phyloP scores from a whole-genome alignment of 2,113 vertebrate species.

The Oceanodroma tethys region DNA sequence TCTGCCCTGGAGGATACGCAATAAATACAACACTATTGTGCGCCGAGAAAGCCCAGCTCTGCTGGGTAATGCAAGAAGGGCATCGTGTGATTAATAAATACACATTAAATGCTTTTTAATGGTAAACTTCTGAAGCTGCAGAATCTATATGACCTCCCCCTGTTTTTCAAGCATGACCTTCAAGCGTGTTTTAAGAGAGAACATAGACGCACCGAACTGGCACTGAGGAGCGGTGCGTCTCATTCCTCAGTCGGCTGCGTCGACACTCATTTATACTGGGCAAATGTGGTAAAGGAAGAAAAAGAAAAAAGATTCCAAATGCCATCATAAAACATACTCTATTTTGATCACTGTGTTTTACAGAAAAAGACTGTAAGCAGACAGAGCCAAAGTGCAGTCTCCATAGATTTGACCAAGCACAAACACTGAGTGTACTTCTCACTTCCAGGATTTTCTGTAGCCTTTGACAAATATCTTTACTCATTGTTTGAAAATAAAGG shows the following conservation, averaged over 20 bases:
- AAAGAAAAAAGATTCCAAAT: neutral
- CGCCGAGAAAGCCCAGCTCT: neutral
- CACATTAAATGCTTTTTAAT: neutral
- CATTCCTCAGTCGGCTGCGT: neutral
- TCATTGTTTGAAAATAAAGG: slow-evolving; percentile 30
- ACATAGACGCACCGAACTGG: neutral
- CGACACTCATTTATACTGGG: neutral
- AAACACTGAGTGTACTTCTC: neutral
- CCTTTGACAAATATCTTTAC: slow-evolving; percentile 6
- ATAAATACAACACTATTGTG: slow-evolving; percentile 4
- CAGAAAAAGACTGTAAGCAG: neutral
- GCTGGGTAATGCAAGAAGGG: slow-evolving; percentile 29
- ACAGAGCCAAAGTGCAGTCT: neutral
- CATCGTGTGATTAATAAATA: neutral
- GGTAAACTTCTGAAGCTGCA: neutral
- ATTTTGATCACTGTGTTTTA: neutral
- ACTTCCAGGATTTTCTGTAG: slow-evolving; percentile 26
- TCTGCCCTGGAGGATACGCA: slow-evolving; percentile 20
- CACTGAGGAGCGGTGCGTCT: neutral
- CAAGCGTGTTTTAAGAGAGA: neutral
- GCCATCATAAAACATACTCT: neutral
- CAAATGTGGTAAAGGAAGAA: neutral
- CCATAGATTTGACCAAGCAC: neutral
- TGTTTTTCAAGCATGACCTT: neutral
- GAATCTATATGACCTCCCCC: neutral